Evolutionary conservation across 2,888 invertebrate genomes (phyloP).

Genomic region (Trachelus iudaicus): DNA sequence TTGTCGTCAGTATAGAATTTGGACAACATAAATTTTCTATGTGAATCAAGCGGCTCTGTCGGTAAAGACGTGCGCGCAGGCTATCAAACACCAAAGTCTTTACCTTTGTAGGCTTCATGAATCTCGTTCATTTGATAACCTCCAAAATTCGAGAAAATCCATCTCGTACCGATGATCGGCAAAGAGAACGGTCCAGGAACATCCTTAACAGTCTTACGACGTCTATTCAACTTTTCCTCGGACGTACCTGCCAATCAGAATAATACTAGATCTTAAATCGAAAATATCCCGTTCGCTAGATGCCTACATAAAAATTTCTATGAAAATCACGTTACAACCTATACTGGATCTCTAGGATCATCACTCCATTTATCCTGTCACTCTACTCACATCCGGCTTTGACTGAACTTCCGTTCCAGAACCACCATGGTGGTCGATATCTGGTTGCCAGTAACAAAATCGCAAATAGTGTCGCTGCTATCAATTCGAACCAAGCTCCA

Average conservation of each 20-base stretch:
- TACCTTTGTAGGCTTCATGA: conserved; percentile 84
- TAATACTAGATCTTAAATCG: not conserved
- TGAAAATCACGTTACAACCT: not conserved
- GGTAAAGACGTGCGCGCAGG: not conserved
- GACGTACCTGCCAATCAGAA: conserved; percentile 22
- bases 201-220: conserved; percentile 49
- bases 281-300: not conserved
- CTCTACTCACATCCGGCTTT: conserved; percentile 43
- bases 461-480: conserved; percentile 50
- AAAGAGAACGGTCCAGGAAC: conserved; percentile 81
- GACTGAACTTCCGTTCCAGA: conserved; percentile 43
- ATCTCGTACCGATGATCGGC: conserved; percentile 82
- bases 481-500: conserved; percentile 55
- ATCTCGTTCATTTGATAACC: conserved; percentile 79
- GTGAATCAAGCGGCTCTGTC: not conserved
- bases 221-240: conserved; percentile 32
- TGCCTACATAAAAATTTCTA: not conserved
- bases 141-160: conserved; percentile 77
- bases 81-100: conserved; percentile 34
- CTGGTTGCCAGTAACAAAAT: conserved; percentile 52
- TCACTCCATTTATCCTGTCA: not conserved
- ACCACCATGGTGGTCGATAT: conserved; percentile 57
- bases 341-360: not conserved
- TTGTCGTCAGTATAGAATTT: not conserved
- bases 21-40: too few species aligned